Percentiles rank a stretch among this genome's conserved stretches.
phyloP scores from a whole-genome alignment of 2,113 vertebrate genomes.

The Elephas maximus region DNA sequence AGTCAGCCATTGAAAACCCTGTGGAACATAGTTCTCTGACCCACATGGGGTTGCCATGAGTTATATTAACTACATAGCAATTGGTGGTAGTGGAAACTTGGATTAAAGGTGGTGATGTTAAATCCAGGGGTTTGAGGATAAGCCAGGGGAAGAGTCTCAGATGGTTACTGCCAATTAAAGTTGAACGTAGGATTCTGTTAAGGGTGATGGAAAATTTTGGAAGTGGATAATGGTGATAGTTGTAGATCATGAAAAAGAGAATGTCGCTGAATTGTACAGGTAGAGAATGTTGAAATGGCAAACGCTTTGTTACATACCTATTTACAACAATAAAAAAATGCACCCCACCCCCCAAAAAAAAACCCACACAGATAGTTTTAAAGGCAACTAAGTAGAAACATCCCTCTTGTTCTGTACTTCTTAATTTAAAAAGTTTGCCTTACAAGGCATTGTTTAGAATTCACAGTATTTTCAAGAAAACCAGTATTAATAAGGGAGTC shows the following conservation, averaged over 20 bases:
- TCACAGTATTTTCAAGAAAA: neutral
- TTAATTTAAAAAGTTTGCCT: conserved; percentile 8
- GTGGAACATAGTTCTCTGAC: neutral
- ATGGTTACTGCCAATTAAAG: neutral
- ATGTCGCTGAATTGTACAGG: neutral
- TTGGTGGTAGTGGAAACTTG: neutral
- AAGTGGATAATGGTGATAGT: neutral
- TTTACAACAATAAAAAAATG: neutral
- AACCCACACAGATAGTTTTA: neutral
- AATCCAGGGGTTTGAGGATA: neutral
- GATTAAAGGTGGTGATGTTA: neutral
- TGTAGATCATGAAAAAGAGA: neutral
- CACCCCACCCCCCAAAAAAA: too few species aligned
- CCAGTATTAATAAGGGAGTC: neutral
- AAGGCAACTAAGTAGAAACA: neutral
- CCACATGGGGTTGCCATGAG: neutral
- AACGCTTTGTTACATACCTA: neutral
- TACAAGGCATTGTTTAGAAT: conserved; percentile 4
- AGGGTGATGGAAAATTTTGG: neutral
- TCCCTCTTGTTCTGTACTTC: neutral
- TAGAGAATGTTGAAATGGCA: neutral
- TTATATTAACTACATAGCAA: neutral
- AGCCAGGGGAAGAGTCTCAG: neutral
- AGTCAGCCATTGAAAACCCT: neutral
- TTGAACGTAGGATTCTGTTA: neutral